A percentile compares a stretch with the other conserved stretches of the same genome.
Evolutionary conservation across 2,797 vertebrate genomes (phyloP).

Genomic region (Rhyacichthys aspro): DNA sequence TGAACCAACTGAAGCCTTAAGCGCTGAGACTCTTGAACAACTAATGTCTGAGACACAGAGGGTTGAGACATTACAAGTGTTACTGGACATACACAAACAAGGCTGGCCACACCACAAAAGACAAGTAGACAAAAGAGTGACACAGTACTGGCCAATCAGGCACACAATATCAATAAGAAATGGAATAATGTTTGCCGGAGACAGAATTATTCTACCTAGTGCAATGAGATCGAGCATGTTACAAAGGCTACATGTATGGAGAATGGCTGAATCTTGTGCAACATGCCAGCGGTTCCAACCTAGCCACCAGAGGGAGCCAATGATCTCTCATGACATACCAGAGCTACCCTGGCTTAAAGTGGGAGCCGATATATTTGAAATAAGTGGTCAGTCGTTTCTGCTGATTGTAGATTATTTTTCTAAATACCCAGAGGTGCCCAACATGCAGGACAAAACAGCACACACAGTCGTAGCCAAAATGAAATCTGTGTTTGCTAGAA

Average conservation of each 20-base stretch:
- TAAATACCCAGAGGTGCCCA: constrained; percentile 17
- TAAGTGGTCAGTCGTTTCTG: constrained; percentile 14
- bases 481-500: not conserved
- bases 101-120: constrained; percentile 14
- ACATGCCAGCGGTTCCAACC: constrained; percentile 12
- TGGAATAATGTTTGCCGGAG: no score
- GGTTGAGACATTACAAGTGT: constrained; percentile 10
- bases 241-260: no score
- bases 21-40: not conserved
- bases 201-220: no score
- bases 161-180: constrained; percentile 11
- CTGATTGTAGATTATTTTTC: constrained; percentile 20
- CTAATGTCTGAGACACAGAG: constrained; percentile 15
- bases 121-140: constrained; percentile 1
- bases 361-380: constrained; percentile 12
- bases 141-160: constrained; percentile 15
- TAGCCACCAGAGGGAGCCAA: constrained; percentile 8
- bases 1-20: constrained; percentile 12
- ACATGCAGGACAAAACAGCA: constrained; percentile 9
- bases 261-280: not conserved
- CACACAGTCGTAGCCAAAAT: not conserved
- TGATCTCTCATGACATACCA: constrained; percentile 26
- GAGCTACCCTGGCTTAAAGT: constrained; percentile 28
- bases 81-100: constrained; percentile 10
- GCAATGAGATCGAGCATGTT: no score